phyloP scores from a whole-genome alignment of 2,888 invertebrate genomes.

The Polydrusus tereticollis region DNA sequence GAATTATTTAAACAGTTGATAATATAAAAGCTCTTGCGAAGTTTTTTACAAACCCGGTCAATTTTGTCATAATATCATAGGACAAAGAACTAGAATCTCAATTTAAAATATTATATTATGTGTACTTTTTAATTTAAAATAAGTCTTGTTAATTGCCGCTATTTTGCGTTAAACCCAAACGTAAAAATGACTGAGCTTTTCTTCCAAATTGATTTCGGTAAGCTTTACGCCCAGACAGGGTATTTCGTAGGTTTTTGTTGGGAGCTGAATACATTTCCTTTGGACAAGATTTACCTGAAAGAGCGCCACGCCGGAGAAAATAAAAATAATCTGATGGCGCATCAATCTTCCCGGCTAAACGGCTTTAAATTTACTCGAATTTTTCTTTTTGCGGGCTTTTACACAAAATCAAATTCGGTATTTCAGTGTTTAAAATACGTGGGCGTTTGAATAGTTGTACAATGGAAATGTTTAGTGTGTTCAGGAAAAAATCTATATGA shows the following conservation, averaged over 20 bases:
- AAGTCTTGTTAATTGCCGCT: no score
- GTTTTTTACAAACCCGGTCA: no score
- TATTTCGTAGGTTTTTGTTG: background rate
- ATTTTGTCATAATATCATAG: no score
- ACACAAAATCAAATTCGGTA: background rate
- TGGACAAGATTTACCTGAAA: slow-evolving; percentile 25
- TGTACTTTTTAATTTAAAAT: no score
- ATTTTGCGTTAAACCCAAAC: no score
- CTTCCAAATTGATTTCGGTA: background rate
- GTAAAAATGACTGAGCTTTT: background rate
- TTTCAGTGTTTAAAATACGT: background rate
- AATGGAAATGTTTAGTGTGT: no score
- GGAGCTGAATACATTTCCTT: slow-evolving; percentile 21
- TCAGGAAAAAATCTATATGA: no score
- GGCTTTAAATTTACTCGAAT: slow-evolving; percentile 28
- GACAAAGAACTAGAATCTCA: no score
- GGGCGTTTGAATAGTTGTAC: background rate
- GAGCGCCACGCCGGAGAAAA: slow-evolving; percentile 18
- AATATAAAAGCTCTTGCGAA: no score
- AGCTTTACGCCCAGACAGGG: background rate
- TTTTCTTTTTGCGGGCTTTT: slow-evolving; percentile 5
- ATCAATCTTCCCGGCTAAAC: slow-evolving; percentile 26
- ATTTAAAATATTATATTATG: no score
- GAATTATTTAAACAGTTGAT: no score
- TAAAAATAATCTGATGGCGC: slow-evolving; percentile 23